Percentiles rank a stretch among this genome's conserved stretches.
Conservation (phyloP, 2,113 vertebrate species). For the Lycocorax pyrrhopterus region DNA sequence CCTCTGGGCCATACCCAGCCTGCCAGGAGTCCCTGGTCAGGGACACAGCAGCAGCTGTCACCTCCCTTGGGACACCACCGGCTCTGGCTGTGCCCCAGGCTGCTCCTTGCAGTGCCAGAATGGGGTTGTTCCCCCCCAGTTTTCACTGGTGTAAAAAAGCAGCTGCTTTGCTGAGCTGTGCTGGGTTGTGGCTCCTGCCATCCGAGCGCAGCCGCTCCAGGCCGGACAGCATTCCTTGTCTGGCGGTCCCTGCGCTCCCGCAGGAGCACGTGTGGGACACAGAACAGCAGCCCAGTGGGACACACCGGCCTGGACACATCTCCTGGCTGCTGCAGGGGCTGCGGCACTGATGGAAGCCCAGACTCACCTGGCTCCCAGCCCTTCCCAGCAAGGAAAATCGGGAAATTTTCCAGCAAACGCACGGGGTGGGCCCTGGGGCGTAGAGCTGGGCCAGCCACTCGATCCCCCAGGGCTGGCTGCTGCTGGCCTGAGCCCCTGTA, state of each 20-base stretch:
- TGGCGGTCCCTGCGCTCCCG: accelerated
- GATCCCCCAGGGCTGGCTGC: accelerated
- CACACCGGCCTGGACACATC: accelerated
- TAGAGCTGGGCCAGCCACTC: accelerated
- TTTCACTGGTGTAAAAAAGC: not conserved
- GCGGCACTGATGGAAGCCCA: no score
- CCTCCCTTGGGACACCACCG: accelerated
- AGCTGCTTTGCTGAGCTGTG: not conserved
- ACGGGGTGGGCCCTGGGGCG: accelerated
- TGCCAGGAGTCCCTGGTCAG: accelerated
- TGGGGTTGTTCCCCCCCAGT: accelerated
- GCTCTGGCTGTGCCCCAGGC: not conserved
- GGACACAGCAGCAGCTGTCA: not conserved
- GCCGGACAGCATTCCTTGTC: not conserved
- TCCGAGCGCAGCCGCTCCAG: accelerated
- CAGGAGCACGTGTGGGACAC: not conserved
- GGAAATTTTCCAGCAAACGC: not conserved
- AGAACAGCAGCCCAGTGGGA: accelerated
- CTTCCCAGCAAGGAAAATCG: not conserved
- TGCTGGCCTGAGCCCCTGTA: not conserved
- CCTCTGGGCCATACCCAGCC: not conserved
- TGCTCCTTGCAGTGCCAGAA: not conserved
- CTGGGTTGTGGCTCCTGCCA: not conserved
- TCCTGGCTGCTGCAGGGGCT: not conserved
- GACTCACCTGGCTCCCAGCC: not conserved